These are phyloP conservation scores for Amphibalanus amphitrite DNA, from an alignment of 1,140 invertebrate genomes.

Conservation along the genomic window DNA sequence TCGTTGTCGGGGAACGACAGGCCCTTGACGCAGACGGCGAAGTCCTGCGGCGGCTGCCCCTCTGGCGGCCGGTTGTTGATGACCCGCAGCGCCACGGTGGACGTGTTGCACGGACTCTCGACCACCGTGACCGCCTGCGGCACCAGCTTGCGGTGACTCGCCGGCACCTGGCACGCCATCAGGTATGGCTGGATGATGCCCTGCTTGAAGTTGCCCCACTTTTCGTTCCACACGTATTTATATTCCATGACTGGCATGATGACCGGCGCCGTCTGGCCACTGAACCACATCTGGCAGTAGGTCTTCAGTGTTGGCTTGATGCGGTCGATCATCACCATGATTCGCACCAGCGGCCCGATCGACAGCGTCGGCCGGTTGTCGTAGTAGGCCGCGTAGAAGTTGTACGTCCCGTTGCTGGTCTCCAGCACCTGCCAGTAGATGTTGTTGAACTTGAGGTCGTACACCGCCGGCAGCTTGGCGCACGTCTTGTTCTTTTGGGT, in stretches of 20 bases:
- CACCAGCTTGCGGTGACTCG: constrained; percentile 30
- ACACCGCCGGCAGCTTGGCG: constrained; percentile 61
- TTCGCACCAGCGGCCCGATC: constrained; percentile 58
- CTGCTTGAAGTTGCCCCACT: constrained; percentile 87
- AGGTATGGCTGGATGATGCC: constrained; percentile 80
- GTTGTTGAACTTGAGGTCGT: constrained; percentile 78
- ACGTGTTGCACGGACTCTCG: constrained; percentile 61
- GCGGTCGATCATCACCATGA: constrained; percentile 77
- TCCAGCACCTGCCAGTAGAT: constrained; percentile 50
- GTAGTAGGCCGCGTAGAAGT: constrained; percentile 74
- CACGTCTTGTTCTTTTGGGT: constrained; percentile 55
- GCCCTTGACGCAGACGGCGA: constrained; percentile 88
- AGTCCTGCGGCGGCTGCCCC: constrained; percentile 44
- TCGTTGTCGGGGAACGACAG: constrained; percentile 83
- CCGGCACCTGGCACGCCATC: constrained; percentile 64
- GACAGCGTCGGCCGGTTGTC: constrained; percentile 56
- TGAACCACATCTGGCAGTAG: constrained; percentile 80
- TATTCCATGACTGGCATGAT: constrained; percentile 63
- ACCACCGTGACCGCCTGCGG: constrained; percentile 74
- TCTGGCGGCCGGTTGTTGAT: constrained; percentile 50
- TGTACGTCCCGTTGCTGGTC: constrained; percentile 65
- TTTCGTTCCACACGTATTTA: constrained; percentile 84
- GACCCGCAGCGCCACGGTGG: constrained; percentile 70
- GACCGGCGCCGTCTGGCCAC: constrained; percentile 54
- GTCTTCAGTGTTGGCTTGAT: constrained; percentile 65